phyloP scores from a whole-genome alignment of 2,797 vertebrate species.

The Chromobotia macracanthus region DNA sequence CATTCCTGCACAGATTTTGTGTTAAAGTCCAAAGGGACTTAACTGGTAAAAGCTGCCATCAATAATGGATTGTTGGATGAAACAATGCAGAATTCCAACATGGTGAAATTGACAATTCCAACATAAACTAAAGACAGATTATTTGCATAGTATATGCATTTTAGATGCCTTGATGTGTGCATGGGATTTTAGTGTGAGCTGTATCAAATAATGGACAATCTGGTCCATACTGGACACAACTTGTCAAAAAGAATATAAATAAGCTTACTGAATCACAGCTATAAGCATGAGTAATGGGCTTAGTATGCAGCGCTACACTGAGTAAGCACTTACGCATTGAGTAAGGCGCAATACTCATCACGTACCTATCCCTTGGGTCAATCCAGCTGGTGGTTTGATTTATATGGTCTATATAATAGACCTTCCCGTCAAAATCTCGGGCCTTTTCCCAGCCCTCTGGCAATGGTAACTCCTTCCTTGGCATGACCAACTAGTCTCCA shows the following conservation, averaged over 20 bases:
- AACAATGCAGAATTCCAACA: conserved; percentile 17
- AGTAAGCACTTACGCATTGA: conserved; percentile 23
- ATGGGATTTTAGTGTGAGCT: not conserved
- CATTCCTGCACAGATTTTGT: conserved; percentile 74
- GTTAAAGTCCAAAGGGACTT: conserved; percentile 70
- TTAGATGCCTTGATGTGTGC: not conserved
- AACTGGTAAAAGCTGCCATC: conserved; percentile 51
- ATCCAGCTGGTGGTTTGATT: conserved; percentile 94
- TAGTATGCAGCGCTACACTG: conserved; percentile 18
- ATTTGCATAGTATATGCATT: not conserved
- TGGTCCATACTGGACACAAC: too few relatives aligned
- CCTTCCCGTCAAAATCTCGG: conserved; percentile 93
- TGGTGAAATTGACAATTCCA: not conserved
- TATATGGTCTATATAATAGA: conserved; percentile 94
- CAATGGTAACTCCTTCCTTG: conserved; percentile 94
- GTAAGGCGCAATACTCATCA: not conserved
- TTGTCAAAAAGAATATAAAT: not conserved
- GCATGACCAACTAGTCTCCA: conserved; percentile 89
- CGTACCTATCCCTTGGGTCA: conserved; percentile 94
- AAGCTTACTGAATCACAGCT: not conserved
- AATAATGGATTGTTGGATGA: not conserved
- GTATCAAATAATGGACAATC: not conserved
- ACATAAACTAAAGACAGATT: not conserved
- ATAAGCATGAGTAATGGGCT: conserved; percentile 4
- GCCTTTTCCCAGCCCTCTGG: conserved; percentile 97